These are phyloP conservation scores for Copsychus sechellarum DNA, from an alignment of 2,113 vertebrate genomes.

Conservation along the genomic window DNA sequence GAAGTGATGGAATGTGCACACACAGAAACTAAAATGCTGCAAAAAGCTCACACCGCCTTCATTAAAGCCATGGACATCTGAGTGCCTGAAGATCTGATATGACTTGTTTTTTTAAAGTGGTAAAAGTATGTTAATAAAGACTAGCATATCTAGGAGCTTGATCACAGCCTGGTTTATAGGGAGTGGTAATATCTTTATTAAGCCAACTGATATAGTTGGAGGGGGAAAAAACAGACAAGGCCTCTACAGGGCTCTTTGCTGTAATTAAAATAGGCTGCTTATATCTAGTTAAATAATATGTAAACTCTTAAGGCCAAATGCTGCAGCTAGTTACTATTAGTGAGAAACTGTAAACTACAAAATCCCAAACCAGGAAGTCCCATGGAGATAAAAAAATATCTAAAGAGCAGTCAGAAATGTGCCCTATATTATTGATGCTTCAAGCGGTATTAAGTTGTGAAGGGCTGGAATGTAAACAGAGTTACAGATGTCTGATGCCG, in stretches of 20 bases:
- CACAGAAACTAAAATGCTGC: neutral
- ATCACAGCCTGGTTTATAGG: conserved; percentile 29
- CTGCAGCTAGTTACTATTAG: conserved; percentile 61
- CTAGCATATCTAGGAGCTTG: neutral
- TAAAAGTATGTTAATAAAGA: neutral
- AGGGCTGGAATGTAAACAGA: conserved; percentile 66
- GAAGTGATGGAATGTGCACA: neutral
- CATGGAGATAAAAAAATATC: conserved; percentile 68
- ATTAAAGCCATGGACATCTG: neutral
- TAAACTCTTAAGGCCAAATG: conserved; percentile 62
- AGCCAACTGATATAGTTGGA: conserved; percentile 54
- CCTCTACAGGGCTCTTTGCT: conserved; percentile 35
- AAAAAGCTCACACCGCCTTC: neutral
- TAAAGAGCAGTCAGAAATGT: conserved; percentile 60
- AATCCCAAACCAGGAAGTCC: conserved; percentile 64
- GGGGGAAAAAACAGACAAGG: conserved; percentile 31
- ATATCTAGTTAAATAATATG: conserved; percentile 52
- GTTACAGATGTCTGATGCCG: conserved; percentile 62
- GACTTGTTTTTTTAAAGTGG: neutral
- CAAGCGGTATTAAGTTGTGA: conserved; percentile 57
- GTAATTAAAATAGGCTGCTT: conserved; percentile 59
- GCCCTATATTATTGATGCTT: conserved; percentile 65
- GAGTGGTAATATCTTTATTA: conserved; percentile 57
- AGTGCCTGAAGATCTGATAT: neutral
- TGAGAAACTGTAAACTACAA: conserved; percentile 60